Evolutionary conservation across 2,888 invertebrate genomes (phyloP).

Genomic region (Cinara cedri): DNA sequence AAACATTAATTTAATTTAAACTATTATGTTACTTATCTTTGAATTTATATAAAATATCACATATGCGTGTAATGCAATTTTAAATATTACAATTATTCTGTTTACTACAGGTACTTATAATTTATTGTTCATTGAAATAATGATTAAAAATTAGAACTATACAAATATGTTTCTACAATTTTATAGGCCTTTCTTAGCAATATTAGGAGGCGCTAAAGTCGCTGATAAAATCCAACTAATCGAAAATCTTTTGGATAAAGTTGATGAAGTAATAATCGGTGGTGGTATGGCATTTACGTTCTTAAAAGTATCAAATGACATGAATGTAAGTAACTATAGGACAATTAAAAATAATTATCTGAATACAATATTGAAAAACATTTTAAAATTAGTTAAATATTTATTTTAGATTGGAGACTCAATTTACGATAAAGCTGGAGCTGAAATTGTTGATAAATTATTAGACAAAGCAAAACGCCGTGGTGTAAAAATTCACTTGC

Average conservation of each 20-base stretch:
- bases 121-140: too few relatives aligned
- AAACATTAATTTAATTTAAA: too few relatives aligned
- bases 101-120: too few relatives aligned
- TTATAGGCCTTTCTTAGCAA: conserved; percentile 95
- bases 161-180: too few relatives aligned
- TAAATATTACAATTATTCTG: too few relatives aligned
- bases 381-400: too few relatives aligned
- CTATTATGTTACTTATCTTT: too few relatives aligned
- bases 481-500: conserved; percentile 91
- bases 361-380: too few relatives aligned
- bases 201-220: conserved; percentile 98
- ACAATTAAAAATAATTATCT: too few relatives aligned
- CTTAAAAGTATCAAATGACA: conserved; percentile 86
- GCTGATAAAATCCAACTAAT: conserved; percentile 98
- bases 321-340: conserved; percentile 72
- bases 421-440: conserved; percentile 93
- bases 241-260: conserved; percentile 95
- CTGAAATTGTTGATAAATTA: conserved; percentile 89
- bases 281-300: conserved; percentile 99
- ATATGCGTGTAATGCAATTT: too few relatives aligned
- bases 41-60: too few relatives aligned
- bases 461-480: conserved; percentile 91
- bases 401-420: conserved; percentile 84
- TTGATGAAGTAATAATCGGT: conserved; percentile 99
- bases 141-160: too few relatives aligned